A percentile compares a stretch with the other conserved stretches of the same genome.
Evolutionary conservation across 1,140 invertebrate species (phyloP).

Genomic region (Melipona quadrifasciata): DNA sequence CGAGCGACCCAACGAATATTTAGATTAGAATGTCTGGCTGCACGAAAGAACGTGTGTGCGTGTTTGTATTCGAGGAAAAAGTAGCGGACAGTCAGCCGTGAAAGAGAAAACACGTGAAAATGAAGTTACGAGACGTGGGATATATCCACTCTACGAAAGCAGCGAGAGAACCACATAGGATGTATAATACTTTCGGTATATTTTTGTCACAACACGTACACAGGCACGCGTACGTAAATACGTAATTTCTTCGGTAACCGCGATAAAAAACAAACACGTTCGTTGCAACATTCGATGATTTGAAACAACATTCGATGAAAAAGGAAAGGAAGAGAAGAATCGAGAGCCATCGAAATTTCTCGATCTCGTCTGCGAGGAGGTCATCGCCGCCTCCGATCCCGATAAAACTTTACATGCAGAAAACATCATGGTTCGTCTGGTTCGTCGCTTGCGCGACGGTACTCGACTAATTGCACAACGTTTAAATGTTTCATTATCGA

Average conservation of each 20-base stretch:
- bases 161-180: not conserved
- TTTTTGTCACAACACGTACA: not conserved
- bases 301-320: not conserved
- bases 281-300: not conserved
- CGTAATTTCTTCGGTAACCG: not conserved
- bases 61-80: not conserved
- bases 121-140: not conserved
- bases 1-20: not conserved
- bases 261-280: not conserved
- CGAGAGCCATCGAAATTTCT: not conserved
- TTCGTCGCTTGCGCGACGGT: not conserved
- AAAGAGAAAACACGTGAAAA: slow-evolving; percentile 2
- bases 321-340: too few species aligned
- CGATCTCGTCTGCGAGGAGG: slow-evolving; percentile 12
- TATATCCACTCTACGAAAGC: not conserved
- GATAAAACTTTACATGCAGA: slow-evolving; percentile 35
- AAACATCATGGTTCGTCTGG: slow-evolving; percentile 23
- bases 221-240: not conserved
- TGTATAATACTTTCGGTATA: not conserved
- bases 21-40: not conserved
- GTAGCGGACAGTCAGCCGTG: not conserved
- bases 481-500: slow-evolving; percentile 31
- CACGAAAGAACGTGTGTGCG: not conserved
- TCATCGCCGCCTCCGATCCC: slow-evolving; percentile 28
- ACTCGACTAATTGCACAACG: slow-evolving; percentile 21